Conservation (phyloP, 2,113 vertebrate species). For the Variabilichromis moorii region DNA sequence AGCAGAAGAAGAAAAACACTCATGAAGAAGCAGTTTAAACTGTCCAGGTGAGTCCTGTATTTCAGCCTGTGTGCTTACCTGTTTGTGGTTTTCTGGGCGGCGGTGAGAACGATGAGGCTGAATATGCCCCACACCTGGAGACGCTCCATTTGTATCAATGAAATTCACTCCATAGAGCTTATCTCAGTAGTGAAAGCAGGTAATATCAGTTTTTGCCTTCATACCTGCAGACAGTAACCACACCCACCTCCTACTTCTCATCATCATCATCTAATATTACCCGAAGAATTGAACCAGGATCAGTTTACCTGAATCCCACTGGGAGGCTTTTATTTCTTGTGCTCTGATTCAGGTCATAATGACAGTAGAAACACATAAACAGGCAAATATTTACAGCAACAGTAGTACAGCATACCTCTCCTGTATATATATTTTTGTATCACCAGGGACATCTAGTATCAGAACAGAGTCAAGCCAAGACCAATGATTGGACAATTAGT, state of each 20-base stretch:
- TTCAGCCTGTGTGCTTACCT: neutral
- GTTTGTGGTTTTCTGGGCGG: neutral
- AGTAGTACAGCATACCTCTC: neutral
- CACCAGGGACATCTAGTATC: neutral
- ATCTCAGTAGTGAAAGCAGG: neutral
- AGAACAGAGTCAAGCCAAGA: neutral
- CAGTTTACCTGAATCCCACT: neutral
- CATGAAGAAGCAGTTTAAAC: neutral
- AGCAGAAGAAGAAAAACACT: neutral
- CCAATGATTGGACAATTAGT: neutral
- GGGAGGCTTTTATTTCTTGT: neutral
- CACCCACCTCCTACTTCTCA: neutral
- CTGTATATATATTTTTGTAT: neutral
- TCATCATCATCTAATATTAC: neutral
- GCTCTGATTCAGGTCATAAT: neutral
- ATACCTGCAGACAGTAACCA: neutral
- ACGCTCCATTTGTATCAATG: conserved; percentile 32
- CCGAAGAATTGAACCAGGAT: neutral
- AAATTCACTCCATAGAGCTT: neutral
- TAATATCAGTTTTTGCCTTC: neutral
- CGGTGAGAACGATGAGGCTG: neutral
- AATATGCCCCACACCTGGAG: conserved; percentile 11
- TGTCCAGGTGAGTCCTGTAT: neutral
- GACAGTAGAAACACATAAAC: neutral
- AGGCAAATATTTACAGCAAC: neutral